Conservation (phyloP, 2,113 vertebrate species). For the Rhinichthys klamathensis region DNA sequence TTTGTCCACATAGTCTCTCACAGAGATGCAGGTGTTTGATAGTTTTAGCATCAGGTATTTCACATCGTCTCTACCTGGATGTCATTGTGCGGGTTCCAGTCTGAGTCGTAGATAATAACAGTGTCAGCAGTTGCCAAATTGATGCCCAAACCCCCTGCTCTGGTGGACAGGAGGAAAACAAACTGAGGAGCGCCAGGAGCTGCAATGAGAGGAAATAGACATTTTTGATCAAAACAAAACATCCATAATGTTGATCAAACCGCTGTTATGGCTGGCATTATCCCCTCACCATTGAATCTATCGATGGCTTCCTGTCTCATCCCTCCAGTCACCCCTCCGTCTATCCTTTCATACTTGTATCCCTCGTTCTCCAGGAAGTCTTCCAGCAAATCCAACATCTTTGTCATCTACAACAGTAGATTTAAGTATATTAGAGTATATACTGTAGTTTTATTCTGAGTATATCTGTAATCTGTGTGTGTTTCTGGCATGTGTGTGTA, state of each 20-base stretch:
- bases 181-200: constrained; percentile 97
- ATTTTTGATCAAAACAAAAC: background rate
- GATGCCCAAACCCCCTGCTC: constrained; percentile 96
- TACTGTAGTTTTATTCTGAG: background rate
- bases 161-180: constrained; percentile 95
- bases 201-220: constrained; percentile 21
- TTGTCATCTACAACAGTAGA: constrained; percentile 85
- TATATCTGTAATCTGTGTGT: constrained; percentile 9
- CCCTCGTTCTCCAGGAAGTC: constrained; percentile 96
- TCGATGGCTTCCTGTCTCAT: constrained; percentile 98
- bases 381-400: constrained; percentile 96
- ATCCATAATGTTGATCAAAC: background rate
- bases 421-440: background rate
- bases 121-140: constrained; percentile 98
- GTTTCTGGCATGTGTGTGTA: constrained; percentile 54
- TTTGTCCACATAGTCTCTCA: background rate
- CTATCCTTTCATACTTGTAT: constrained; percentile 96
- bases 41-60: background rate
- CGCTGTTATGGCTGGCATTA: background rate
- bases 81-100: constrained; percentile 99
- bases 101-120: constrained; percentile 97
- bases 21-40: background rate
- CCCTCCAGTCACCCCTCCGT: constrained; percentile 94
- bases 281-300: constrained; percentile 89
- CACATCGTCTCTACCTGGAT: constrained; percentile 83